phyloP scores from a whole-genome alignment of 1,140 invertebrate genomes.

The Homalodisca vitripennis region DNA sequence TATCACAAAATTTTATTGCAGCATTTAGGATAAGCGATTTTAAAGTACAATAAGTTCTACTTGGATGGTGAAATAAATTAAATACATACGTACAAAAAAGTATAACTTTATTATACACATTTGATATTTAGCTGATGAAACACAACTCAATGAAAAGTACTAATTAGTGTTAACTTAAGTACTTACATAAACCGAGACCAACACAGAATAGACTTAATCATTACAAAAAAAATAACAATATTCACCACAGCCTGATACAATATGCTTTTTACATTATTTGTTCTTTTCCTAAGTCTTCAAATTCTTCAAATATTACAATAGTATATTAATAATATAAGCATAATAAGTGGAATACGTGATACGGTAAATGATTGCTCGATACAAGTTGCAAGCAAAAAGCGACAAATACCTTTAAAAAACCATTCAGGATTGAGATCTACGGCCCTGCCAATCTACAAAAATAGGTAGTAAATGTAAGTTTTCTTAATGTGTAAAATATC shows the following conservation, averaged over 20 bases:
- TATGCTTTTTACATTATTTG: constrained; percentile 21
- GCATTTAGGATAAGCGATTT: too few species aligned
- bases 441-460: neutral
- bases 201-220: constrained; percentile 17
- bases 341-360: constrained; percentile 10
- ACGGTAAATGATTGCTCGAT: constrained; percentile 5
- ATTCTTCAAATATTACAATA: constrained; percentile 5
- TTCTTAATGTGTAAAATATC: neutral
- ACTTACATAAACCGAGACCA: constrained; percentile 19
- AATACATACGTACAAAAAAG: too few species aligned
- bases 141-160: constrained; percentile 8
- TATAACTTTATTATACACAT: constrained; percentile 25
- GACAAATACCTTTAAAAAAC: neutral
- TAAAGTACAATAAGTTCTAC: too few species aligned
- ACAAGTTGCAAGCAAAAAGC: constrained; percentile 14
- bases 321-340: constrained; percentile 19
- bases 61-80: too few species aligned
- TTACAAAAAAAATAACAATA: constrained; percentile 17
- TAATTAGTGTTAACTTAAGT: neutral
- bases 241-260: constrained; percentile 25
- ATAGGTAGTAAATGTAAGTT: constrained; percentile 4
- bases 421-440: constrained; percentile 6
- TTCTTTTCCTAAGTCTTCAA: constrained; percentile 13
- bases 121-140: constrained; percentile 23
- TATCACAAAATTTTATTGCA: too few species aligned